Evolutionary conservation across 2,113 vertebrate genomes (phyloP), one percentile per base, ranked within the genome.

Genomic region (Henicopernis longicauda): DNA sequence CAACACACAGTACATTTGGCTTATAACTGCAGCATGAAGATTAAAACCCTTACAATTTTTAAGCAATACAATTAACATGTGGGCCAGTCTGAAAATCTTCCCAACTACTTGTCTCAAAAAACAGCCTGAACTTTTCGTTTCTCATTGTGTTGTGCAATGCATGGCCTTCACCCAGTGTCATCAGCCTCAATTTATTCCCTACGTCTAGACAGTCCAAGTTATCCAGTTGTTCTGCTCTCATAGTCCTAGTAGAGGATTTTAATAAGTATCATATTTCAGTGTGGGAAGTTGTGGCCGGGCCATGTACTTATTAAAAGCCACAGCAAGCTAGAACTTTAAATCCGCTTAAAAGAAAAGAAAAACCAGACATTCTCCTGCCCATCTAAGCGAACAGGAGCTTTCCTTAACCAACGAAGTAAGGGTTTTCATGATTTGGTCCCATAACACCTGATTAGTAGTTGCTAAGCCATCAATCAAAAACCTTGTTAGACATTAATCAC

Each of bases 401-500:
- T 67, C 29, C 91, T 20, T 25, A 58, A 38, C 55, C 91, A 90
- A n/a, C 62, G 8, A 82, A 82, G 69, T 10, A 14, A 82, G 58
- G 62, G 83, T 78, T 66, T 78, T 76, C 74, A 57, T 50, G 36
- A 77, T 84, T 50, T 79, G 87, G 40, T 94, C 79, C 90, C 81
- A 2, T 86, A 82, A 62, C 59, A 96, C 45, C 86, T 92, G 93
- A 96, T 93, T 18, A 91, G 88, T 13, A 82, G 67, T 44, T 95
- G 59, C 92, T 70, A 76, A 93, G 50, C 71, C 89, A 94, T 82
- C 90, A 85, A 62, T 96, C 92, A 92, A 61, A 95, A 82, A 32
- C 45, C 90, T 94, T 19, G 61, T 92, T 94, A 88, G 81, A 42
- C 85, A 61, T 90, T 86, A 95, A 97, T 91, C 74, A 95, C 27